A percentile compares a stretch with the other conserved stretches of the same genome.
These are phyloP conservation scores for Andrena flavipes DNA, from an alignment of 2,888 invertebrate genomes.

Conservation along the genomic window DNA sequence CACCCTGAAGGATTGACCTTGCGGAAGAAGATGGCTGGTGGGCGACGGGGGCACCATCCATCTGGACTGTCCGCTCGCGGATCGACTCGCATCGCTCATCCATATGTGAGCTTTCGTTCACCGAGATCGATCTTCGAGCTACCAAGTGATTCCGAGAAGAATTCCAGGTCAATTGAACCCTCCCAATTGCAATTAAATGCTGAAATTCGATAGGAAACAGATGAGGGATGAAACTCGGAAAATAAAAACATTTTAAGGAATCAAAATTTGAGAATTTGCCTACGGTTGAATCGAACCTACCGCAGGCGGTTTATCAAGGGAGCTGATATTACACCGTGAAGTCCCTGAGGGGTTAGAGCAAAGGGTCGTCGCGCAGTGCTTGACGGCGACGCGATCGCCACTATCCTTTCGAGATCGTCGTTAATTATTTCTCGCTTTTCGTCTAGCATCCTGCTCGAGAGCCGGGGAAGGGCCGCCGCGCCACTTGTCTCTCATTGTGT, in stretches of 20 bases:
- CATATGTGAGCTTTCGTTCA: conserved; percentile 27
- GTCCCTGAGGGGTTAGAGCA: conserved; percentile 74
- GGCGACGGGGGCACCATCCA: conserved; percentile 36
- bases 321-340: conserved; percentile 73
- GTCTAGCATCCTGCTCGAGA: conserved; percentile 80
- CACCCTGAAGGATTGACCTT: conserved; percentile 57
- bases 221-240: too few relatives aligned
- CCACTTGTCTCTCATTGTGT: conserved; percentile 64
- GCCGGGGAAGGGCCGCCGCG: conserved; percentile 47
- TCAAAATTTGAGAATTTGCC: too few relatives aligned
- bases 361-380: conserved; percentile 73
- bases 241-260: too few relatives aligned
- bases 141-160: not conserved
- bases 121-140: conserved; percentile 41
- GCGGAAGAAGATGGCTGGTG: conserved; percentile 7
- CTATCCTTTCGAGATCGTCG: conserved; percentile 79
- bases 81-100: conserved; percentile 69
- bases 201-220: not conserved
- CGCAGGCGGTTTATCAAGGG: conserved; percentile 61
- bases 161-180: not conserved
- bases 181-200: not conserved
- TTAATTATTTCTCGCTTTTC: conserved; percentile 82
- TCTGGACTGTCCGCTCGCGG: conserved; percentile 57
- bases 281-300: conserved; percentile 45
- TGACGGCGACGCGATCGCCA: conserved; percentile 79